Percentiles rank a stretch among this genome's conserved stretches.
phyloP scores from a whole-genome alignment of 2,888 invertebrate species.

The Hemicrepidius hirtus region DNA sequence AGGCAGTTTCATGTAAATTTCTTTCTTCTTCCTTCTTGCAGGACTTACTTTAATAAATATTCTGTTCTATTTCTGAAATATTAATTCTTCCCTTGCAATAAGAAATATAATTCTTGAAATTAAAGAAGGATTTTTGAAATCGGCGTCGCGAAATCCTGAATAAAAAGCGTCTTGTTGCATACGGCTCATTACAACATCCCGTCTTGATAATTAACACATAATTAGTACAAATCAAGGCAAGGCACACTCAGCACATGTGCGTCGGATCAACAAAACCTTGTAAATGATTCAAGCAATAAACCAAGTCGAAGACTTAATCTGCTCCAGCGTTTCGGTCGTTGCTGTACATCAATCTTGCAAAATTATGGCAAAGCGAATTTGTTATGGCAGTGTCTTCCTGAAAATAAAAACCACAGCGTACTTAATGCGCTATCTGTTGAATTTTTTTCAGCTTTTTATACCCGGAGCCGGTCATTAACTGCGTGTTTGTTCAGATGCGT shows the following conservation, averaged over 20 bases:
- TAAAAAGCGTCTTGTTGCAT: conserved; percentile 40
- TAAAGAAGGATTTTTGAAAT: conserved; percentile 3
- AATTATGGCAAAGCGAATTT: conserved; percentile 57
- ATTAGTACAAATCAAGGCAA: conserved; percentile 65
- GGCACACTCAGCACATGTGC: conserved; percentile 51
- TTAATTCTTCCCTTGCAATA: too few relatives aligned
- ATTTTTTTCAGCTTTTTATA: conserved; percentile 32
- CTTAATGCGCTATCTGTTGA: conserved; percentile 42
- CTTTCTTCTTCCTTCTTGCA: too few relatives aligned
- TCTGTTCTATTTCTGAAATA: too few relatives aligned
- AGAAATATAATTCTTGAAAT: too few relatives aligned
- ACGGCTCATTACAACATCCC: conserved; percentile 67
- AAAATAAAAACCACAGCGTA: conserved; percentile 53
- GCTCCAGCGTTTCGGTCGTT: conserved; percentile 34
- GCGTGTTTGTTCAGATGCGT: conserved; percentile 25
- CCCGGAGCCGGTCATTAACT: conserved; percentile 27
- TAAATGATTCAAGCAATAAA: conserved; percentile 3
- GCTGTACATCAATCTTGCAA: conserved; percentile 55
- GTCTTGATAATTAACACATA: conserved; percentile 67
- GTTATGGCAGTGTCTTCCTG: conserved; percentile 54
- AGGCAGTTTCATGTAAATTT: too few relatives aligned
- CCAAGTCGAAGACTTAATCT: conserved; percentile 27
- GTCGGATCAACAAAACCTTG: conserved; percentile 34
- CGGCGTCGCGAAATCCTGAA: conserved; percentile 35
- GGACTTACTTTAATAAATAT: too few relatives aligned